Evolutionary conservation across 1,140 invertebrate species (phyloP).

Genomic region (Leptinotarsa lineolata): DNA sequence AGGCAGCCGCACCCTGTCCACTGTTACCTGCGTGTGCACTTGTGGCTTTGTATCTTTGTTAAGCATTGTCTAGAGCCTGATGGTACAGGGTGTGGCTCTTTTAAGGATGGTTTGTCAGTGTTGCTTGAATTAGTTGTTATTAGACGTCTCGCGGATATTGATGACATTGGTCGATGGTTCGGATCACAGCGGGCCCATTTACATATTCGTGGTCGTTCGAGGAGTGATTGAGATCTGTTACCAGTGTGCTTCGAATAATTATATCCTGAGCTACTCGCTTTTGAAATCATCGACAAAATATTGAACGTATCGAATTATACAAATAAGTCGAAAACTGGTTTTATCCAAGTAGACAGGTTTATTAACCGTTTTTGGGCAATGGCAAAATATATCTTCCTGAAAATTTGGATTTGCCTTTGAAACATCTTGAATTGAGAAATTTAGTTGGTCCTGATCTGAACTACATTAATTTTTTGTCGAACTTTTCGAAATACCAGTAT

Average conservation of each 20-base stretch:
- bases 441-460: no score
- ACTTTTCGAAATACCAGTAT: no score
- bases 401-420: no score
- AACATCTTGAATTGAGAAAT: no score
- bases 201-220: background rate
- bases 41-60: constrained; percentile 30
- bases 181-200: background rate
- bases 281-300: no score
- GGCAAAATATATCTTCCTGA: no score
- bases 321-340: no score
- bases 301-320: no score
- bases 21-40: constrained; percentile 37
- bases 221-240: background rate
- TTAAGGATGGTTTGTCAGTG: constrained; percentile 8
- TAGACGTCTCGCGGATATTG: constrained; percentile 5
- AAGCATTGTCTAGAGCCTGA: constrained; percentile 19
- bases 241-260: background rate
- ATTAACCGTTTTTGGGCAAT: no score
- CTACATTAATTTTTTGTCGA: no score
- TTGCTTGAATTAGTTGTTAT: constrained; percentile 6
- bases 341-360: no score
- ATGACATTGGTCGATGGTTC: background rate
- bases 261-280: no score
- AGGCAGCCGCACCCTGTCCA: constrained; percentile 42
- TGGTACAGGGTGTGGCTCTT: constrained; percentile 17